Conservation (phyloP, 2,888 invertebrate genomes). For the Erebia ligea region DNA sequence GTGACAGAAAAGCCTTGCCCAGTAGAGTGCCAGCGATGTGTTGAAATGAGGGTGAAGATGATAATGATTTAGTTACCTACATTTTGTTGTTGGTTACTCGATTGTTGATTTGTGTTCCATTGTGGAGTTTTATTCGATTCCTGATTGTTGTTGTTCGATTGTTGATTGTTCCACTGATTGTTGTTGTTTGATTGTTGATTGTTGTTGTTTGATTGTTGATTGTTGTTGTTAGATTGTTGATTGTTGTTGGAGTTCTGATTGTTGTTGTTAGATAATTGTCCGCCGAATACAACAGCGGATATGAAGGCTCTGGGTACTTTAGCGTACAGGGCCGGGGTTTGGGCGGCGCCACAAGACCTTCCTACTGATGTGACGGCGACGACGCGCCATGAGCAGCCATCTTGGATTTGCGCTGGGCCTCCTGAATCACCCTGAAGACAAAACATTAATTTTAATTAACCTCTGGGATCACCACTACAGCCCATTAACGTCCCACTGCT, state of each 20-base stretch:
- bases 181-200: neutral
- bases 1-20: too few relatives aligned
- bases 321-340: slow-evolving; percentile 72
- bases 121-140: neutral
- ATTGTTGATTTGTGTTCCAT: neutral
- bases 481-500: too few relatives aligned
- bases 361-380: slow-evolving; percentile 73
- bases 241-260: slow-evolving; percentile 7
- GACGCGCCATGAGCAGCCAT: slow-evolving; percentile 70
- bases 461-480: too few relatives aligned
- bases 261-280: slow-evolving; percentile 19
- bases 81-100: neutral
- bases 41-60: neutral
- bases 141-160: neutral
- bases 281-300: slow-evolving; percentile 46
- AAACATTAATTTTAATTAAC: neutral
- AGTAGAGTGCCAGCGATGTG: too few relatives aligned
- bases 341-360: slow-evolving; percentile 65
- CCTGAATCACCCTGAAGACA: slow-evolving; percentile 73
- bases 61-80: neutral
- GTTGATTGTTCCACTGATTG: slow-evolving; percentile 14
- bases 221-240: slow-evolving; percentile 20
- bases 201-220: slow-evolving; percentile 22
- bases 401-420: slow-evolving; percentile 70
- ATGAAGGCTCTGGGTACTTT: slow-evolving; percentile 50